Evolutionary conservation across 2,888 invertebrate genomes (phyloP).

Genomic region (Sarcophaga caerulescens): DNA sequence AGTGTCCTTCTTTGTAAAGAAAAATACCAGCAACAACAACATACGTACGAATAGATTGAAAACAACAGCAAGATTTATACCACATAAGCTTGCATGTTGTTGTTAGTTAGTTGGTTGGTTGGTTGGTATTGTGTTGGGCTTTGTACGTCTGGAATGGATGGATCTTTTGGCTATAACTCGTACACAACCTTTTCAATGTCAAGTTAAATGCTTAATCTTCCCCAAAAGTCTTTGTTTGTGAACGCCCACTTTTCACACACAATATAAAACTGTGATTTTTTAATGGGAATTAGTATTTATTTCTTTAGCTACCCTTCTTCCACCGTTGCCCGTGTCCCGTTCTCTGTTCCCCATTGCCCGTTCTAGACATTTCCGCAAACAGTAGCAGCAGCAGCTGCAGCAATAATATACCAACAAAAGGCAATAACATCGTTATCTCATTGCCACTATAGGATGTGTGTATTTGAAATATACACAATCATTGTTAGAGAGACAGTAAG

Average conservation of each 20-base stretch:
- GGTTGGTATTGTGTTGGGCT: conserved; percentile 3
- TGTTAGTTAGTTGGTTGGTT: background rate
- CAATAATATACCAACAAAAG: conserved; percentile 20
- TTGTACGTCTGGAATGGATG: conserved; percentile 46
- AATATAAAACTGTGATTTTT: conserved; percentile 62
- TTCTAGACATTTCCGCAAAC: background rate
- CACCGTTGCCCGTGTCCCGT: background rate
- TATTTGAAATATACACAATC: conserved; percentile 43
- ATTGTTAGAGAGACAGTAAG: conserved; percentile 7
- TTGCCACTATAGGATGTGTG: conserved; percentile 45
- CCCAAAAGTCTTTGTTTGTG: conserved; percentile 59
- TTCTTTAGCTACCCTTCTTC: conserved; percentile 36
- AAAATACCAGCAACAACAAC: conserved; percentile 18
- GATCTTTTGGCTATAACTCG: conserved; percentile 41
- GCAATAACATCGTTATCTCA: conserved; percentile 59
- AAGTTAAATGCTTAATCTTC: conserved; percentile 68
- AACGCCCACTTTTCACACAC: conserved; percentile 67
- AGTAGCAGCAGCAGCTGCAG: background rate
- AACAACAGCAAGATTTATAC: conserved; percentile 62
- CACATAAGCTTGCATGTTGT: conserved; percentile 51
- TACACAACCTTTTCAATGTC: conserved; percentile 68
- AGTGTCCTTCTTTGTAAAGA: conserved; percentile 59
- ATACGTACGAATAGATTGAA: conserved; percentile 30
- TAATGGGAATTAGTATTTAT: conserved; percentile 67
- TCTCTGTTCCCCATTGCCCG: background rate